Conservation (phyloP, 2,113 vertebrate species). For the Illadopsis cleaveri region DNA sequence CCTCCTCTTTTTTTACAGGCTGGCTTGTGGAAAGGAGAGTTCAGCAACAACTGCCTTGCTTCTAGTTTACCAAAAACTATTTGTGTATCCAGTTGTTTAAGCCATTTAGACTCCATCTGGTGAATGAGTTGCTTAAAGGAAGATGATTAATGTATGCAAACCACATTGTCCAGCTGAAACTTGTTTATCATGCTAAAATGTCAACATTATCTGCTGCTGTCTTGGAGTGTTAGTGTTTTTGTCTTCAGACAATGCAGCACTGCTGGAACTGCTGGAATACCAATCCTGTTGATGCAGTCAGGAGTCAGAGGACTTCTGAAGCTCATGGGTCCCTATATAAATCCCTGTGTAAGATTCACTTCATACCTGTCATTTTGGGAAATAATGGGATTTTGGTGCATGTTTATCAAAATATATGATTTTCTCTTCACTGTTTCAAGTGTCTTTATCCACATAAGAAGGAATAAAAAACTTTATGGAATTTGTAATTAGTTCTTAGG, state of each 20-base stretch:
- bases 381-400: neutral
- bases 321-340: neutral
- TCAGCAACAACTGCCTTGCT: neutral
- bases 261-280: neutral
- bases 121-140: neutral
- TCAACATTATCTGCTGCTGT: neutral
- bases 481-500: neutral
- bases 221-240: neutral
- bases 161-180: neutral
- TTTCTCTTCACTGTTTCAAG: neutral
- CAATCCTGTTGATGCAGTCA: neutral
- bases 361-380: neutral
- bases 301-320: neutral
- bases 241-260: neutral
- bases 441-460: neutral
- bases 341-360: neutral
- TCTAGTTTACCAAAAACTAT: neutral
- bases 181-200: neutral
- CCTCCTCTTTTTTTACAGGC: neutral
- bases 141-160: neutral
- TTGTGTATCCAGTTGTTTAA: neutral
- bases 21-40: neutral
- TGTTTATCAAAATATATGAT: neutral
- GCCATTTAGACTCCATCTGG: neutral
- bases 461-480: neutral